Conservation (phyloP, 2,797 vertebrate species). For the Phoebastria nigripes region DNA sequence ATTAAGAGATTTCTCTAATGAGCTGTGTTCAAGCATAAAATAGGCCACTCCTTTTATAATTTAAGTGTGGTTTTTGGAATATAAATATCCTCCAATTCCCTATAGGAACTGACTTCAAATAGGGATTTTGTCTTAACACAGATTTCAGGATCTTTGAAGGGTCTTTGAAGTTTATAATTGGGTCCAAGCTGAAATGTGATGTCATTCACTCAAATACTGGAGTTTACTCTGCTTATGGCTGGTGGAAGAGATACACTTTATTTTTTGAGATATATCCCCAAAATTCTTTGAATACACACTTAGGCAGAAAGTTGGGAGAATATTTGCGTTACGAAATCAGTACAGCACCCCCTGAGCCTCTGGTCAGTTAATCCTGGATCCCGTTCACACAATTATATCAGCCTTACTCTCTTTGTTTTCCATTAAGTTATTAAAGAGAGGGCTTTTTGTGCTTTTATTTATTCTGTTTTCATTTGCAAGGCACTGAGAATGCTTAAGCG, state of each 20-base stretch:
- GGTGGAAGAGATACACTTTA: not conserved
- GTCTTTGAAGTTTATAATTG: slow-evolving; percentile 64
- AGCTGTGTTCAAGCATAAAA: slow-evolving; percentile 48
- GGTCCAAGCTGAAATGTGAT: slow-evolving; percentile 4
- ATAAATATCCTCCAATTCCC: slow-evolving; percentile 52
- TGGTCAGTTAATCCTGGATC: not conserved
- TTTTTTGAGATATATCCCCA: not conserved
- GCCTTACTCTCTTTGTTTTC: not conserved
- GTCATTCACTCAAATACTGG: not conserved
- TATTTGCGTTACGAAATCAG: not conserved
- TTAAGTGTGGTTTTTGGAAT: not conserved
- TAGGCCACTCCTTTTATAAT: slow-evolving; percentile 57
- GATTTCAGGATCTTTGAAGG: slow-evolving; percentile 54
- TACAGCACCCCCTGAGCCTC: not conserved
- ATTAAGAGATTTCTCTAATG: slow-evolving; percentile 60
- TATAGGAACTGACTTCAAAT: slow-evolving; percentile 42
- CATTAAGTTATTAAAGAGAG: not conserved
- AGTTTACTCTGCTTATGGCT: not conserved
- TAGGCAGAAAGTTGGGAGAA: not conserved
- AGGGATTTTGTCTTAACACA: slow-evolving; percentile 49
- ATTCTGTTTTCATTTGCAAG: not conserved
- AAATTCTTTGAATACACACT: not conserved
- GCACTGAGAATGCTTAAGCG: not conserved
- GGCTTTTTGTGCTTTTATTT: not conserved
- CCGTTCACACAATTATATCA: not conserved